These are phyloP conservation scores for Calypte anna DNA, from an alignment of 2,113 vertebrate genomes.

Conservation along the genomic window DNA sequence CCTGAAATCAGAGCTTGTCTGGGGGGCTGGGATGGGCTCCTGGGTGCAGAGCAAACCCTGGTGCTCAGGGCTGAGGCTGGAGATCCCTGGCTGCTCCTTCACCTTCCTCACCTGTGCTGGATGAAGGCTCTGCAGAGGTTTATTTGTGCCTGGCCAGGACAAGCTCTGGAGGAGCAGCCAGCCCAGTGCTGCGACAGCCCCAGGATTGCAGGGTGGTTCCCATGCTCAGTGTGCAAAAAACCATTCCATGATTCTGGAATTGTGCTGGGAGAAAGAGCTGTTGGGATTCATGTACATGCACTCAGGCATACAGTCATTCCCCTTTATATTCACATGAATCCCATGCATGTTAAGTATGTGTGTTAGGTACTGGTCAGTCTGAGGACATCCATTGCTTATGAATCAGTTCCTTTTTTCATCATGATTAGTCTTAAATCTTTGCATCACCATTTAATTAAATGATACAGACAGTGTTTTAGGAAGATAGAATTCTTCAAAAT, in stretches of 20 bases:
- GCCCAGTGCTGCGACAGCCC: not conserved
- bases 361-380: not conserved
- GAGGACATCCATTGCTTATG: not conserved
- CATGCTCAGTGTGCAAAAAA: fast-evolving
- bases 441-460: not conserved
- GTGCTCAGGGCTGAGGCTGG: not conserved
- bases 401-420: not conserved
- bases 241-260: not conserved
- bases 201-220: not conserved
- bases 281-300: not conserved
- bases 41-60: not conserved
- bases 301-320: not conserved
- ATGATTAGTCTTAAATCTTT: not conserved
- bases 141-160: not conserved
- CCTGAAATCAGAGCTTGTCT: not conserved
- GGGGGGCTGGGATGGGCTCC: not conserved
- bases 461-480: not conserved
- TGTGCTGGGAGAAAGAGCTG: not conserved
- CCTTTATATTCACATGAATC: not conserved
- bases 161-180: not conserved
- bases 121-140: not conserved
- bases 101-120: too few species aligned
- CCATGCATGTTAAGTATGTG: not conserved
- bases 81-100: not conserved
- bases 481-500: not conserved